A percentile compares a stretch with the other conserved stretches of the same genome.
These are phyloP conservation scores for Bellardia bayeri DNA, from an alignment of 2,888 invertebrate species.

Conservation along the genomic window DNA sequence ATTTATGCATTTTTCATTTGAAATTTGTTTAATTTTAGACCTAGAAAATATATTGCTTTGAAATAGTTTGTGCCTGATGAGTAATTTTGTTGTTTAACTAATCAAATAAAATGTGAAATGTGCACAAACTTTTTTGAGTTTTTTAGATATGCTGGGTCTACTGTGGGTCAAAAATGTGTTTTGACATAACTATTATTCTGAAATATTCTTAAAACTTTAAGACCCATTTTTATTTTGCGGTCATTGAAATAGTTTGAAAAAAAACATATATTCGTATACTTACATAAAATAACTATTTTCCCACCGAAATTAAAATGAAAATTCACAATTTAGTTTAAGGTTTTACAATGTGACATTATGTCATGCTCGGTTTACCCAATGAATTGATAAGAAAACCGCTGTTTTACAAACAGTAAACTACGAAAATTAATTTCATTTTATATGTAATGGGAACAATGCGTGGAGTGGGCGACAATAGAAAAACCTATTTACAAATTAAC, in stretches of 20 bases:
- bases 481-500: constrained; percentile 57
- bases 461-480: constrained; percentile 29
- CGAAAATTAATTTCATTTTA: constrained; percentile 48
- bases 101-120: too few species aligned
- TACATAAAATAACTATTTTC: constrained; percentile 23
- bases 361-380: constrained; percentile 62
- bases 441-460: constrained; percentile 65
- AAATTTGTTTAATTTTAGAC: too few species aligned
- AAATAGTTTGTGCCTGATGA: too few species aligned
- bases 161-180: too few species aligned
- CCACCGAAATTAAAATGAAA: constrained; percentile 41
- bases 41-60: too few species aligned
- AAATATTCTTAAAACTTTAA: too few species aligned
- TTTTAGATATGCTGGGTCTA: too few species aligned
- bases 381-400: constrained; percentile 56
- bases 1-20: too few species aligned
- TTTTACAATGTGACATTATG: constrained; percentile 46
- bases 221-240: background rate
- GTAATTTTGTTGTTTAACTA: too few species aligned
- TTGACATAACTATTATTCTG: too few species aligned
- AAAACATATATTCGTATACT: background rate
- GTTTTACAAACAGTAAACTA: constrained; percentile 31
- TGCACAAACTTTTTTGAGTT: too few species aligned
- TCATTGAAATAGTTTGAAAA: background rate
- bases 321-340: constrained; percentile 28